Evolutionary conservation across 1,140 invertebrate species (phyloP).

Genomic region (Drosophila ficusphila): DNA sequence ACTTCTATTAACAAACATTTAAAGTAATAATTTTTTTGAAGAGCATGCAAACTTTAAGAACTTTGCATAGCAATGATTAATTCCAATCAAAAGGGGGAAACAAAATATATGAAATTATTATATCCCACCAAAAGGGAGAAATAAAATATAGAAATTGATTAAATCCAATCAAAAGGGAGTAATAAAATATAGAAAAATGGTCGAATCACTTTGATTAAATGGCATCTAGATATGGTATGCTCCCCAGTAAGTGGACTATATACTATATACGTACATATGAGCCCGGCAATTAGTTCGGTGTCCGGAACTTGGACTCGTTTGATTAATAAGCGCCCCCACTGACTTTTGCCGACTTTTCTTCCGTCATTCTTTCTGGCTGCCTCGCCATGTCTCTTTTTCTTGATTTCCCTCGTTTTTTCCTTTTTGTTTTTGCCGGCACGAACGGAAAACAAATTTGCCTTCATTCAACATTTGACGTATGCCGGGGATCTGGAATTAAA

Average conservation of each 20-base stretch:
- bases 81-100: too few relatives aligned
- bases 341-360: constrained; percentile 32
- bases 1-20: too few relatives aligned
- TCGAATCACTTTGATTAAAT: constrained; percentile 34
- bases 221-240: constrained; percentile 11
- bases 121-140: too few relatives aligned
- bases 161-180: neutral
- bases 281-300: constrained; percentile 33
- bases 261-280: constrained; percentile 30
- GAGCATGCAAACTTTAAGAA: too few relatives aligned
- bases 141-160: neutral
- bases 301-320: constrained; percentile 35
- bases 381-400: constrained; percentile 3
- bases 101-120: too few relatives aligned
- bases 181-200: neutral
- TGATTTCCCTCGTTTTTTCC: neutral
- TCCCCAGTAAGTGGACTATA: neutral
- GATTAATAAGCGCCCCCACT: constrained; percentile 53
- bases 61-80: too few relatives aligned
- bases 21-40: too few relatives aligned
- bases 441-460: constrained; percentile 69
- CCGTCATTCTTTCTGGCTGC: neutral
- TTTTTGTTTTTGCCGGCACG: constrained; percentile 1
- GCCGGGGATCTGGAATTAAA: constrained; percentile 65
- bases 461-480: constrained; percentile 74